These are phyloP conservation scores for Melanchra persicariae DNA, from an alignment of 2,888 invertebrate species.

Conservation along the genomic window DNA sequence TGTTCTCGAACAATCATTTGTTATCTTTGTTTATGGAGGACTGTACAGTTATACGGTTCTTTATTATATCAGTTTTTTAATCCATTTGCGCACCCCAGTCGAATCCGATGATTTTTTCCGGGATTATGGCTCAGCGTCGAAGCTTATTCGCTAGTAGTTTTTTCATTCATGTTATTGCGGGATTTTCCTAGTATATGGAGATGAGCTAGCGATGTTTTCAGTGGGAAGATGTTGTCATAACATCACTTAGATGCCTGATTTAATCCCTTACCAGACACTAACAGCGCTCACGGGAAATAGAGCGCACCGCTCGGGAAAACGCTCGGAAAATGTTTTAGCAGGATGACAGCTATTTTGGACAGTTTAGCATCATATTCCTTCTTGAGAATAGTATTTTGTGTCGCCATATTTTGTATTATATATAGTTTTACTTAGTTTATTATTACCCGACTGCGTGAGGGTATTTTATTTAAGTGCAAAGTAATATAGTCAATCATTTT, in stretches of 20 bases:
- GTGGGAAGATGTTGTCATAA: constrained; percentile 18
- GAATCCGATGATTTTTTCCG: constrained; percentile 36
- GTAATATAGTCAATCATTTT: too few species aligned
- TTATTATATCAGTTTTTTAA: constrained; percentile 47
- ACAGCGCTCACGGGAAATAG: constrained; percentile 20
- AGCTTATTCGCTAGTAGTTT: constrained; percentile 17
- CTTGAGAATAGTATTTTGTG: not conserved
- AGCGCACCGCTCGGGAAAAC: constrained; percentile 16
- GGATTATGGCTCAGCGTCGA: constrained; percentile 27
- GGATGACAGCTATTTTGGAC: constrained; percentile 12
- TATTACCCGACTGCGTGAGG: too few species aligned
- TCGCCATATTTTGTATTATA: too few species aligned
- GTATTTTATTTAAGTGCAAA: too few species aligned
- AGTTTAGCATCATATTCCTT: not conserved
- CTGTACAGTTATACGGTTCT: constrained; percentile 30
- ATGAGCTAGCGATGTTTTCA: constrained; percentile 19
- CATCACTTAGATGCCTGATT: constrained; percentile 29
- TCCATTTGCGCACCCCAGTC: constrained; percentile 42
- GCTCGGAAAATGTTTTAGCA: constrained; percentile 34
- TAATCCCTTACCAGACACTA: constrained; percentile 31
- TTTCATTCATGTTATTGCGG: constrained; percentile 17
- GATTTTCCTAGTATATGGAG: constrained; percentile 13
- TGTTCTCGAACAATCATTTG: constrained; percentile 50
- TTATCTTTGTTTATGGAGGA: constrained; percentile 51
- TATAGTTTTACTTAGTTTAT: too few species aligned